Evolutionary conservation across 2,888 invertebrate genomes (phyloP).

Genomic region (Atethmia centrago): DNA sequence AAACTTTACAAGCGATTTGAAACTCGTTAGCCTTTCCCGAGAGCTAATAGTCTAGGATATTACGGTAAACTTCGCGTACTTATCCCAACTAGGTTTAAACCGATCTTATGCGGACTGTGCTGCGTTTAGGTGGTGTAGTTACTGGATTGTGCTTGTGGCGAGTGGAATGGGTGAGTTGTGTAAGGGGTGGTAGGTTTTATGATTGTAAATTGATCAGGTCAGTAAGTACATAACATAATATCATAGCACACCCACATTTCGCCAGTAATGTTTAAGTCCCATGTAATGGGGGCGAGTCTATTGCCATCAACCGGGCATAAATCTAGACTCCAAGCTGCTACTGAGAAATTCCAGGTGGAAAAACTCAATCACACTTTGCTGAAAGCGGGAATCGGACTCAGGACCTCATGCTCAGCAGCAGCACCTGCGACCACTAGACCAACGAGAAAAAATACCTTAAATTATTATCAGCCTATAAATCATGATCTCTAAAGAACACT

Average conservation of each 20-base stretch:
- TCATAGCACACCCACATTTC: too few species aligned
- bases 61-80: slow-evolving; percentile 62
- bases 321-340: too few species aligned
- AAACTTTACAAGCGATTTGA: slow-evolving; percentile 57
- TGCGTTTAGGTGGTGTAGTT: slow-evolving; percentile 35
- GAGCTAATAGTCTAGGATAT: slow-evolving; percentile 64
- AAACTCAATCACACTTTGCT: too few species aligned
- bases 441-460: too few species aligned
- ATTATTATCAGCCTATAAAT: background rate
- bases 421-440: too few species aligned
- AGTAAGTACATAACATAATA: background rate
- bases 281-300: too few species aligned
- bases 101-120: slow-evolving; percentile 54
- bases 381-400: too few species aligned
- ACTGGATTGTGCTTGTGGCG: slow-evolving; percentile 22
- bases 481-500: background rate
- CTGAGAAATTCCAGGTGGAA: too few species aligned
- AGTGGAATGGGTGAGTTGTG: slow-evolving; percentile 1
- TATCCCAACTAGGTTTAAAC: slow-evolving; percentile 65
- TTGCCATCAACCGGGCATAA: too few species aligned
- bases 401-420: too few species aligned
- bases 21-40: slow-evolving; percentile 56
- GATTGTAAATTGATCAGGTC: background rate
- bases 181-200: background rate
- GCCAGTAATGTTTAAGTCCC: too few species aligned